A percentile compares a stretch with the other conserved stretches of the same genome.
phyloP scores from a whole-genome alignment of 2,113 vertebrate species.

The Oryzias celebensis region DNA sequence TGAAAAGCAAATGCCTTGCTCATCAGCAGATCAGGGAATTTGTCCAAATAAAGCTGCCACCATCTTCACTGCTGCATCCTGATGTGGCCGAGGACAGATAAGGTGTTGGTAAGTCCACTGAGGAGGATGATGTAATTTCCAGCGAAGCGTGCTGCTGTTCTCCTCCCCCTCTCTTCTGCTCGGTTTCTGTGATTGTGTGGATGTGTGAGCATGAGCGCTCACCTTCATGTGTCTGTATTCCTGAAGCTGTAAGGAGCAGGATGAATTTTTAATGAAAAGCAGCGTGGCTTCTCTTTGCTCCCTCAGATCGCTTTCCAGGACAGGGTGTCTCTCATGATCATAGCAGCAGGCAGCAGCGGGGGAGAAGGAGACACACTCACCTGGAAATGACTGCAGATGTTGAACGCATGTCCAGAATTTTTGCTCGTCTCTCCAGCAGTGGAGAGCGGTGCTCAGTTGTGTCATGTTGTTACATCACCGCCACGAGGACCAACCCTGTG shows the following conservation, averaged over 20 bases:
- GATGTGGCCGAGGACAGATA: slow-evolving; percentile 55
- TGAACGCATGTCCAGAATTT: slow-evolving; percentile 5
- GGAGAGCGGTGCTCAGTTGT: slow-evolving; percentile 10
- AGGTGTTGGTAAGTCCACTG: slow-evolving; percentile 45
- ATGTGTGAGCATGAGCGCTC: slow-evolving; percentile 29
- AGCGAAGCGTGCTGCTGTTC: slow-evolving; percentile 25
- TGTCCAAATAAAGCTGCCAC: slow-evolving; percentile 37
- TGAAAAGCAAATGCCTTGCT: slow-evolving; percentile 14
- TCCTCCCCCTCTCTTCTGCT: slow-evolving; percentile 15
- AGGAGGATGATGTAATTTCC: slow-evolving; percentile 57
- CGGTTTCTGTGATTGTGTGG: slow-evolving; percentile 18
- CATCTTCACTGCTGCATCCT: slow-evolving; percentile 31
- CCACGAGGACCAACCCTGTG: slow-evolving; percentile 5
- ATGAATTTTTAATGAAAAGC: slow-evolving; percentile 74
- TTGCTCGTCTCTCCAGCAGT: neutral
- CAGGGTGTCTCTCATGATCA: slow-evolving; percentile 68
- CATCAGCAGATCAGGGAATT: slow-evolving; percentile 52
- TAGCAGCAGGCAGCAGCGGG: slow-evolving; percentile 41
- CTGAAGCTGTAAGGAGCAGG: slow-evolving; percentile 52
- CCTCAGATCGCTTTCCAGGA: slow-evolving; percentile 72
- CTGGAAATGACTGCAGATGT: slow-evolving; percentile 29
- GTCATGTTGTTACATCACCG: slow-evolving; percentile 34
- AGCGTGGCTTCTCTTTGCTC: slow-evolving; percentile 61
- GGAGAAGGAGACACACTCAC: slow-evolving; percentile 20
- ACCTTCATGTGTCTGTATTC: slow-evolving; percentile 48